Evolutionary conservation across 2,113 vertebrate genomes (phyloP).

Genomic region (Ailuropoda melanoleuca): DNA sequence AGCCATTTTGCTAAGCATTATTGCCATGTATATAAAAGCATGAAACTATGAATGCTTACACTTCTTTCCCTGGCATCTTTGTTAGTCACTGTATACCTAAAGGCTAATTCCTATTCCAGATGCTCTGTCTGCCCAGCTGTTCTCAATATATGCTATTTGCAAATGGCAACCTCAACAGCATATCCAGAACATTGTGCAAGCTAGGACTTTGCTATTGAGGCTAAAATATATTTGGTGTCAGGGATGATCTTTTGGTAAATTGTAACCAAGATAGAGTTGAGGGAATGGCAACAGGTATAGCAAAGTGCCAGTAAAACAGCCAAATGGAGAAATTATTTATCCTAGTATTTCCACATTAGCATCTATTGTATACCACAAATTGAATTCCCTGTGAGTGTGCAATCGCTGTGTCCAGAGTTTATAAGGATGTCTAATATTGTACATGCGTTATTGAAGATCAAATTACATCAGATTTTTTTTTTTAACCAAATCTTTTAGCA

Average conservation of each 20-base stretch:
- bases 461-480: not conserved
- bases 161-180: constrained; percentile 45
- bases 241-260: not conserved
- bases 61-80: constrained; percentile 31
- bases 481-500: not conserved
- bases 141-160: constrained; percentile 23
- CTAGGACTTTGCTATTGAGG: not conserved
- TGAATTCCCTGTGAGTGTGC: constrained; percentile 21
- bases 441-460: not conserved
- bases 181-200: not conserved
- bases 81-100: constrained; percentile 47
- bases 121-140: constrained; percentile 59
- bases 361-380: not conserved
- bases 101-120: constrained; percentile 56
- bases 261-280: not conserved
- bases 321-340: not conserved
- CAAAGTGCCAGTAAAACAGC: not conserved
- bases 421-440: constrained; percentile 49
- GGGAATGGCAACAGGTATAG: not conserved
- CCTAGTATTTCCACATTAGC: not conserved
- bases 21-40: constrained; percentile 21
- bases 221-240: constrained; percentile 3
- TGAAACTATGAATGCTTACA: not conserved
- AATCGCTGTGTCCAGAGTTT: constrained; percentile 56
- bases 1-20: constrained; percentile 53